A percentile compares a stretch with the other conserved stretches of the same genome.
These are phyloP conservation scores for Illadopsis cleaveri DNA, from an alignment of 2,113 vertebrate genomes.

Conservation along the genomic window DNA sequence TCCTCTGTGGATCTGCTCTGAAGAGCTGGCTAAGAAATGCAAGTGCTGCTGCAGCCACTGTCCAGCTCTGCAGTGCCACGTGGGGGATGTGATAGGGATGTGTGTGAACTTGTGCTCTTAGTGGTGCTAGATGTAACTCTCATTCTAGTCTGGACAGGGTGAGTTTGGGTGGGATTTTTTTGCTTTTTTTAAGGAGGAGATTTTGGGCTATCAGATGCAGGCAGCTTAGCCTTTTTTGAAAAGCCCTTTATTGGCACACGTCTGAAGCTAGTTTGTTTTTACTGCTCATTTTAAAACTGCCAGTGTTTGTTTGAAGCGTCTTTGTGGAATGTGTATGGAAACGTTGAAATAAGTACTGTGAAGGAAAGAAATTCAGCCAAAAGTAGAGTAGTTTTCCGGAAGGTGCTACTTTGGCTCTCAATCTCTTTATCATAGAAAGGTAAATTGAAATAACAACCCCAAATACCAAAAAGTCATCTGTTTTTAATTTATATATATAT, in stretches of 20 bases:
- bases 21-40: background rate
- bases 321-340: background rate
- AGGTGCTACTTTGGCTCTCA: background rate
- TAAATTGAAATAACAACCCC: background rate
- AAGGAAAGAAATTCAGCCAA: background rate
- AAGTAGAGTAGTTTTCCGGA: background rate
- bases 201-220: background rate
- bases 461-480: background rate
- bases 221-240: background rate
- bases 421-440: background rate
- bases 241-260: background rate
- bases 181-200: background rate
- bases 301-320: background rate
- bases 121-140: background rate
- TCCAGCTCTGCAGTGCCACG: background rate
- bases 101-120: background rate
- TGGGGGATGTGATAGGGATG: background rate
- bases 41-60: background rate
- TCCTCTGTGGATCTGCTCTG: background rate
- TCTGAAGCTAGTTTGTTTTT: background rate
- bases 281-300: background rate
- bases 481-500: background rate
- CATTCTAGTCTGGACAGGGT: background rate
- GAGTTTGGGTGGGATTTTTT: background rate
- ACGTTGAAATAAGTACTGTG: background rate